phyloP scores from a whole-genome alignment of 2,888 invertebrate species.

The Celastrina argiolus region DNA sequence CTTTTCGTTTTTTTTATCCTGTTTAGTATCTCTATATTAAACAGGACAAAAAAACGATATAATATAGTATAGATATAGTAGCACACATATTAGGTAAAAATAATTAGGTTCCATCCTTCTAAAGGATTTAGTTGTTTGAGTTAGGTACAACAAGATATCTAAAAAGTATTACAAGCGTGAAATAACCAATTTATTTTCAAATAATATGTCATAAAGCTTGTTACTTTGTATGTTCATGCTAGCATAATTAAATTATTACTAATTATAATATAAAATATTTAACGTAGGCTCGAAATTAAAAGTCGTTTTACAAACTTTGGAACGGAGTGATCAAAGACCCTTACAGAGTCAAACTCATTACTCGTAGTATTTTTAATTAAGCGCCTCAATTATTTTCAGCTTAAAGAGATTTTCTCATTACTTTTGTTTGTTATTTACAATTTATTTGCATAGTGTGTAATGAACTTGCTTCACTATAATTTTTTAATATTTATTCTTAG shows the following conservation, averaged over 20 bases:
- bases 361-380: conserved; percentile 30
- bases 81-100: too few species aligned
- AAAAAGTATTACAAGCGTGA: too few species aligned
- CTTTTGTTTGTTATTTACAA: conserved; percentile 1
- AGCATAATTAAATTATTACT: neutral
- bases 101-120: too few species aligned
- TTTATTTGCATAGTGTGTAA: neutral
- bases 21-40: too few species aligned
- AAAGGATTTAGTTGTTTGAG: too few species aligned
- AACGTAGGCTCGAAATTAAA: neutral
- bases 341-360: conserved; percentile 27
- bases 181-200: too few species aligned
- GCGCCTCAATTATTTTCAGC: conserved; percentile 23
- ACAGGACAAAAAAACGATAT: too few species aligned
- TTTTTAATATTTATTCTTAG: neutral
- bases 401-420: conserved; percentile 22
- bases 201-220: neutral
- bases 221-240: neutral
- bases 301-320: conserved; percentile 28
- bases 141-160: too few species aligned
- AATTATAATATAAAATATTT: neutral
- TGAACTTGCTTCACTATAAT: neutral
- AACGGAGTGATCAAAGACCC: conserved; percentile 31
- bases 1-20: too few species aligned
- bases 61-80: too few species aligned